These are phyloP conservation scores for Blennius ocellaris DNA, from an alignment of 2,113 vertebrate genomes.

Conservation along the genomic window DNA sequence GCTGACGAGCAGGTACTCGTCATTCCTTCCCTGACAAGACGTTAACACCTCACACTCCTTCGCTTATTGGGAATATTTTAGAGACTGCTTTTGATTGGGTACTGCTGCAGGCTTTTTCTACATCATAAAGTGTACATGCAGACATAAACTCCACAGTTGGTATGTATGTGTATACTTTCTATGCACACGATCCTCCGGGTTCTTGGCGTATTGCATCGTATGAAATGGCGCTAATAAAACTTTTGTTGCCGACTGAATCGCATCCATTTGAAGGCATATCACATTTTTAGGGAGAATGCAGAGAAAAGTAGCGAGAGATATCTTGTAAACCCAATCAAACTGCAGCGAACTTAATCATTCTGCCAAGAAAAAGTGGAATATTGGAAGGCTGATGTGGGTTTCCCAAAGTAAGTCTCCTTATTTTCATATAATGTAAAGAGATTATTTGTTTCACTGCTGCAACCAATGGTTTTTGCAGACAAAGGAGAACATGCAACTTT, in stretches of 20 bases:
- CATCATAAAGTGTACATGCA: neutral
- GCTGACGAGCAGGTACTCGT: constrained; percentile 52
- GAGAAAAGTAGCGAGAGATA: neutral
- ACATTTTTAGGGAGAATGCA: neutral
- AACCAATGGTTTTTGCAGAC: too few relatives aligned
- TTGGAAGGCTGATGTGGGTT: too few relatives aligned
- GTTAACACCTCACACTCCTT: constrained; percentile 26
- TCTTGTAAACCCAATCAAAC: too few relatives aligned
- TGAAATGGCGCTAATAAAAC: neutral
- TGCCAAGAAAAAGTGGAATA: too few relatives aligned
- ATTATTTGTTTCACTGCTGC: too few relatives aligned
- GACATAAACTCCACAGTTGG: neutral
- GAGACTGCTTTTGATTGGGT: constrained; percentile 13
- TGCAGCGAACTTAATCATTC: too few relatives aligned
- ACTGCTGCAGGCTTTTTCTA: neutral
- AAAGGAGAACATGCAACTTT: too few relatives aligned
- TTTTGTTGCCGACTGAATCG: neutral
- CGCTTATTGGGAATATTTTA: neutral
- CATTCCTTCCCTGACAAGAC: constrained; percentile 40
- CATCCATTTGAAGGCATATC: neutral
- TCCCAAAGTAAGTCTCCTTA: too few relatives aligned
- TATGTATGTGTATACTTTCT: neutral
- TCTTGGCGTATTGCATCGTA: neutral
- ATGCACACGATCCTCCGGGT: neutral
- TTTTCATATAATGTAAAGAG: too few relatives aligned